Evolutionary conservation across 1,140 invertebrate genomes (phyloP).

Genomic region (Lutraria rhynchaena): DNA sequence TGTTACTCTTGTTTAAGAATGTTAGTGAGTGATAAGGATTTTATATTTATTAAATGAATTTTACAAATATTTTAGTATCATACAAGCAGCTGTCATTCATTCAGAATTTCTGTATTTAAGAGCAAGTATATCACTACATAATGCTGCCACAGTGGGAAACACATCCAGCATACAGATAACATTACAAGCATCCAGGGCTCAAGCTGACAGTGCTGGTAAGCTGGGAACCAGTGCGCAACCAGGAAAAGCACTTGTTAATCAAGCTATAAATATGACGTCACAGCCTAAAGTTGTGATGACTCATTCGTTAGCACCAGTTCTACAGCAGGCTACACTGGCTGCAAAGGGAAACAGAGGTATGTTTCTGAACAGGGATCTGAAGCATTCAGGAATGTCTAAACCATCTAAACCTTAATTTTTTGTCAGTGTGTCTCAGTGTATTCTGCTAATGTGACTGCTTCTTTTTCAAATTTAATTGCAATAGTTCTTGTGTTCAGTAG

Average conservation of each 20-base stretch:
- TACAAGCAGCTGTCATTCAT: neutral
- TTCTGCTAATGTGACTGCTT: too few relatives aligned
- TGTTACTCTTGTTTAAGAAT: neutral
- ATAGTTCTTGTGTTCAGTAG: too few relatives aligned
- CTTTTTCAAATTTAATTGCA: too few relatives aligned
- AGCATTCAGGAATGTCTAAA: too few relatives aligned
- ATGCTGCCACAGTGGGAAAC: constrained; percentile 17
- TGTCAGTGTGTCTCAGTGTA: too few relatives aligned
- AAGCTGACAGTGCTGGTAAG: constrained; percentile 19
- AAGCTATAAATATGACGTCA: constrained; percentile 29
- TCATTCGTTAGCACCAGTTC: constrained; percentile 13
- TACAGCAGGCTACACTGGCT: constrained; percentile 42
- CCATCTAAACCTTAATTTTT: too few relatives aligned
- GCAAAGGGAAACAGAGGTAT: constrained; percentile 56
- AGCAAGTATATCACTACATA: constrained; percentile 42
- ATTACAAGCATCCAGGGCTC: constrained; percentile 23
- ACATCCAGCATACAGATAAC: constrained; percentile 53
- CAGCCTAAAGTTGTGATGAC: constrained; percentile 46
- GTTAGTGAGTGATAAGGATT: neutral
- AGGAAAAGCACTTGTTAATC: constrained; percentile 27
- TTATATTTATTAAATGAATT: neutral
- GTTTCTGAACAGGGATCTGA: too few relatives aligned
- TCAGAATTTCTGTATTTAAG: constrained; percentile 19
- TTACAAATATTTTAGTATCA: too few relatives aligned
- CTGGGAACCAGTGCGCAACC: constrained; percentile 25